These are phyloP conservation scores for Drosophila atripex DNA, from an alignment of 2,888 invertebrate genomes.

Conservation along the genomic window DNA sequence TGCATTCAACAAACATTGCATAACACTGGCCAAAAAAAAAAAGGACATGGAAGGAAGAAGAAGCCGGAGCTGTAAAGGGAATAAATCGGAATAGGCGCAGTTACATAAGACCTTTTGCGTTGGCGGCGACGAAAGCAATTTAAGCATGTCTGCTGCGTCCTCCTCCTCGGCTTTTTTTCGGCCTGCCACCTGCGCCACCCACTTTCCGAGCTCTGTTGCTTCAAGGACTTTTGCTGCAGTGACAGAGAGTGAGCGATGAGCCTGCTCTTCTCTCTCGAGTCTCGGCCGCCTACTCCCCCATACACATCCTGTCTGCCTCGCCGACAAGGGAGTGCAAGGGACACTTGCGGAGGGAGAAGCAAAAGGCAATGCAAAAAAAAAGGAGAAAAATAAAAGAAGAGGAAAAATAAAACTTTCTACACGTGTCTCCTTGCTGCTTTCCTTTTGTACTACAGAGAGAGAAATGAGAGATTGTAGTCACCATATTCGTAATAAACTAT, in stretches of 20 bases:
- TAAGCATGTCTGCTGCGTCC: conserved; percentile 36
- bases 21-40: conserved; percentile 19
- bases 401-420: conserved; percentile 65
- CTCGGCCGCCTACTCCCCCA: too few species aligned
- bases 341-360: conserved; percentile 16
- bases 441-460: conserved; percentile 13
- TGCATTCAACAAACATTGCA: conserved; percentile 46
- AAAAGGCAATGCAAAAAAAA: conserved; percentile 40
- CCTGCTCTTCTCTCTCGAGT: neutral
- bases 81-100: conserved; percentile 41
- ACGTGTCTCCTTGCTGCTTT: conserved; percentile 55
- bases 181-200: too few species aligned
- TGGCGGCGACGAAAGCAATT: conserved; percentile 45
- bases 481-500: neutral
- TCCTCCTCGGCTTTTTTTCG: neutral
- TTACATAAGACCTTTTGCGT: conserved; percentile 46
- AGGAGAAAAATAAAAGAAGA: conserved; percentile 28
- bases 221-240: conserved; percentile 68
- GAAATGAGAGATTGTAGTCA: neutral
- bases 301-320: conserved; percentile 18
- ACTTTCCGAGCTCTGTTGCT: conserved; percentile 58
- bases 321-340: conserved; percentile 43
- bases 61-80: conserved; percentile 1
- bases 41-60: too few species aligned
- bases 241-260: conserved; percentile 24